Conservation (phyloP, 2,113 vertebrate species). For the Rhizomys pruinosus region DNA sequence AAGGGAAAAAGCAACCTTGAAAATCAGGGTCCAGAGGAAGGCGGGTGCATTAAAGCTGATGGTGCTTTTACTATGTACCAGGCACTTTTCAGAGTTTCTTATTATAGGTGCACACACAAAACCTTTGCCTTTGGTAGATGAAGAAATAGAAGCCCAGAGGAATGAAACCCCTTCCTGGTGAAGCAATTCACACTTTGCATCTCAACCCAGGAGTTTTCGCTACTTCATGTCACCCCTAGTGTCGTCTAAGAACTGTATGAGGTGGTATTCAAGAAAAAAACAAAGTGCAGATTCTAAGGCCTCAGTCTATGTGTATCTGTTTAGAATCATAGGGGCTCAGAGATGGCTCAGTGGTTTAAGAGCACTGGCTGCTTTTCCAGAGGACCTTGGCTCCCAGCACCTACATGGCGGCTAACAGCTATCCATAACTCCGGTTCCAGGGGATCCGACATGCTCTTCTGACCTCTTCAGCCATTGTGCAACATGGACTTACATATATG, state of each 20-base stretch:
- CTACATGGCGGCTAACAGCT: no score
- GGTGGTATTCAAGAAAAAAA: background rate
- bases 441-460: background rate
- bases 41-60: background rate
- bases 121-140: background rate
- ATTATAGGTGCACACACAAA: background rate
- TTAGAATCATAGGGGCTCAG: background rate
- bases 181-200: background rate
- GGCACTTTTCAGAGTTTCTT: background rate
- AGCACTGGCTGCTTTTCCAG: no score
- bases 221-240: accelerated
- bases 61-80: background rate
- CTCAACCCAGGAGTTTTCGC: accelerated
- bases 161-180: background rate
- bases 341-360: no score
- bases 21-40: accelerated
- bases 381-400: no score
- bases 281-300: background rate
- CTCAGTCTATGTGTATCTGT: background rate
- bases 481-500: no score
- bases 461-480: background rate
- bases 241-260: background rate
- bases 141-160: background rate
- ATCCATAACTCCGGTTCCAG: background rate
- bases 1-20: background rate